Evolutionary conservation across 2,797 vertebrate species (phyloP), one percentile per base, ranked within the genome.

Genomic region (Xyrichtys novacula): DNA sequence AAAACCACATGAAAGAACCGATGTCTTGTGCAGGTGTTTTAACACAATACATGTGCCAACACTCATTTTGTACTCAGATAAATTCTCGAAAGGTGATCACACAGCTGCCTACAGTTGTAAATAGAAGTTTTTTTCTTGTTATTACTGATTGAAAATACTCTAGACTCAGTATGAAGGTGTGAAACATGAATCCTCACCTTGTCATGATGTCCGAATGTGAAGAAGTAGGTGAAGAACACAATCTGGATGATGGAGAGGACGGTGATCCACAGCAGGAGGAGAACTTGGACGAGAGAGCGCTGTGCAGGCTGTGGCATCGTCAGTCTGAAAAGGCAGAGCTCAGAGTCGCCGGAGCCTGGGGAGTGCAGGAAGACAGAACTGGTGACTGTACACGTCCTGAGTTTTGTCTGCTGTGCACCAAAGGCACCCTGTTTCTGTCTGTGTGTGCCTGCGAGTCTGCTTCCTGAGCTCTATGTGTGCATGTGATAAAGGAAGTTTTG

Each of bases 181-280:
- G 36, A 32, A 15, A 70, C 64, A 12, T 23, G 25, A 68, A 15
- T 22, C 65, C 90, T 93, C 78, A 93, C 92, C 90, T 0, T 23
- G 34, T 4, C 5, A n/a, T 46, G 67, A 14, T 57, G 67, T 83
- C 57, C 76, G 5, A 3, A 2, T n/a, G 83, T 81, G 76, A 93
- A 80, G 84, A 87, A 85, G 26, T 89, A n/a, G 47, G 67, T 10
- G 71, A 92, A 62, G 60, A 85, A 68, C 23, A 61, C 53, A 23
- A 67, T 48, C 64, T 92, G 88, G 44, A 67, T 46, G 17, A 92
- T 32, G 32, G 93, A 87, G 10, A 94, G 86, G 47, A 93, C 3
- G 57, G 70, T 65, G 56, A 69, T 65, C 93, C 93, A 94, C 43
- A 89, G 34, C 48, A 94, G 69, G 65, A 94, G 80, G 60, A 94